Conservation (phyloP, 2,797 vertebrate genomes). For the Chrysocyon brachyurus region DNA sequence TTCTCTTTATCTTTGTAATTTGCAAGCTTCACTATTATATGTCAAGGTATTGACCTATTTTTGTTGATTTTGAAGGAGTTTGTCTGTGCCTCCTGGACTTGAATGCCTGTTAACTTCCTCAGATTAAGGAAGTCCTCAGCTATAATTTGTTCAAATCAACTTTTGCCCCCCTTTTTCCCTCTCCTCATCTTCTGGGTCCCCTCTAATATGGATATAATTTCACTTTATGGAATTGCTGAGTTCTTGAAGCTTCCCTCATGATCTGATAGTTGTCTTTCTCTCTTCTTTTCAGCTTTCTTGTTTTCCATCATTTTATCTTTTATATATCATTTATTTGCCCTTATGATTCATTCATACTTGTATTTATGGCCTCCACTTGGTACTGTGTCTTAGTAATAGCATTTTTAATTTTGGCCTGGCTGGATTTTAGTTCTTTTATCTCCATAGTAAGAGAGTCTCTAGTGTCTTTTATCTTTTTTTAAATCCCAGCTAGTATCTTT, state of each 20-base stretch:
- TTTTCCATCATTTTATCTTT: background rate
- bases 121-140: background rate
- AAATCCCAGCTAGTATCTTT: background rate
- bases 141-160: background rate
- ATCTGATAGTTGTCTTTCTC: background rate
- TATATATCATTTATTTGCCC: background rate
- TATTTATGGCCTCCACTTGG: background rate
- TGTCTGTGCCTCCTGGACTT: background rate
- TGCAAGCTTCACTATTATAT: background rate
- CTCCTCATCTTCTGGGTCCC: background rate
- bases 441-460: background rate
- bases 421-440: background rate
- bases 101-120: background rate
- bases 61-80: background rate
- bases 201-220: background rate
- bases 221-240: background rate
- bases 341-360: background rate
- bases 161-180: background rate
- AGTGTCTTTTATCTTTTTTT: background rate
- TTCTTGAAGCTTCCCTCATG: background rate
- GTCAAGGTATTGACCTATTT: background rate
- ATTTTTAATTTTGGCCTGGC: background rate
- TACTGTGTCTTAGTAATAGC: background rate
- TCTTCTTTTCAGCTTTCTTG: background rate
- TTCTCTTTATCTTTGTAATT: background rate